Evolutionary conservation across 2,888 invertebrate genomes (phyloP).

Genomic region (Andrena marginata): DNA sequence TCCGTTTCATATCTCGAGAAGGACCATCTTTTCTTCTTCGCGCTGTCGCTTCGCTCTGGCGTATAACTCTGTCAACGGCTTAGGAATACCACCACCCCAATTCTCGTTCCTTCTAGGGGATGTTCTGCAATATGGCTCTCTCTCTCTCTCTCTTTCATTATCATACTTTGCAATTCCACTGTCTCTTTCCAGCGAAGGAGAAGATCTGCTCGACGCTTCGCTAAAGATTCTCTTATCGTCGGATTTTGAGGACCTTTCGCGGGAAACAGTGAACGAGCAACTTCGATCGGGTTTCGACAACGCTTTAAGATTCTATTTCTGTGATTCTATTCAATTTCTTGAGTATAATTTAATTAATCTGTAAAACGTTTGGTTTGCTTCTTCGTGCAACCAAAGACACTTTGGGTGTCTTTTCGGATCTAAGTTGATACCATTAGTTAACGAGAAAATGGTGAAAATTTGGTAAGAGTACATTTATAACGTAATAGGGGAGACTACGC

Average conservation of each 20-base stretch:
- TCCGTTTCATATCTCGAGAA: constrained; percentile 56
- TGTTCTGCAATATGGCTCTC: not conserved
- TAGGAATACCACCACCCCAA: constrained; percentile 35
- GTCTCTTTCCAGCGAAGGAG: not conserved
- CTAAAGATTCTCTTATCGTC: constrained; percentile 18
- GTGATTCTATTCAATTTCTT: not conserved
- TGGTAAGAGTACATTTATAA: too few species aligned
- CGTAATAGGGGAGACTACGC: too few species aligned
- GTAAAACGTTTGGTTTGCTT: not conserved
- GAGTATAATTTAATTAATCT: not conserved
- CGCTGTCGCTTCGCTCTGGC: constrained; percentile 18
- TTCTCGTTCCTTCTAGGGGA: not conserved
- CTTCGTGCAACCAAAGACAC: not conserved
- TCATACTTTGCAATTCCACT: constrained; percentile 20
- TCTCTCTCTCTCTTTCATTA: constrained; percentile 15
- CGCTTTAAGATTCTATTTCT: not conserved
- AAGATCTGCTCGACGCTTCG: constrained; percentile 14
- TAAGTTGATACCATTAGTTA: not conserved
- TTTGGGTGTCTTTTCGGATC: not conserved
- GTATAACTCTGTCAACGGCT: constrained; percentile 11
- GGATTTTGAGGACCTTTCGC: constrained; percentile 7
- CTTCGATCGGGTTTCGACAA: not conserved
- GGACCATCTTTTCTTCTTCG: constrained; percentile 22
- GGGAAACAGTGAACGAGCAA: constrained; percentile 29
- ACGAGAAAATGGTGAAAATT: too few species aligned